Base-by-base conservation (phyloP, 2,797 vertebrate species). In the Pseudotriccus pelzelni region DNA sequence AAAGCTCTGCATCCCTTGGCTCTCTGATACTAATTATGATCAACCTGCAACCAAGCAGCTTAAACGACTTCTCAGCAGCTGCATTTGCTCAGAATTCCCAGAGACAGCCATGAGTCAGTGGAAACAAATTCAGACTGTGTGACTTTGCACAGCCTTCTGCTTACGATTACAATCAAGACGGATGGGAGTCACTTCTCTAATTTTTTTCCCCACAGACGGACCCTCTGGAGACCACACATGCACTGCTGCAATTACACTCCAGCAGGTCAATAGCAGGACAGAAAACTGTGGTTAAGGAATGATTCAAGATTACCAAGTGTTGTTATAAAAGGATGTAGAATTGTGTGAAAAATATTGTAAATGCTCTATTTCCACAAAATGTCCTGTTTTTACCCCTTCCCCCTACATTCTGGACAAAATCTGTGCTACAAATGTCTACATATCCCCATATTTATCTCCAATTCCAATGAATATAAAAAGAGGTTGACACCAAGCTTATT, bases 41-140 rank as follows among this genome's bases (percentile, higher is more conserved):
- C 91, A 96, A 86, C 84, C 82, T 96, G 79, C 76, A 91, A 84
- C 39, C 36, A 83, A 91, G 59, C 73, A 78, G 79, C 79, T 88
- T 91, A 73, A 91, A 94, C 94, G 72, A 67, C 78, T 88, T 36
- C 62, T 94, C 79, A 84, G 91, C 83, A 93, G 70, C 70, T 95
- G 87, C 80, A 50, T 88, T 93, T 96, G 58, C 67, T 82, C 83
- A 78, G 59, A 37, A 52, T 76, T 95, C 79, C 91, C 93, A 86
- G 67, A 87, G 80, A 77, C 74, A 94, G n/a, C 52, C n/a, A 1
- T 74, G 67, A 92, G 49, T 86, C 89, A 88, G 55, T 84, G 41
- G 83, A 94, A 94, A 59, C 70, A 93, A 95, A 91, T 60, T 39
- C 82, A 79, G 83, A 39, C 24, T 70, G 52, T 88, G 66, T 88